Evolutionary conservation across 2,888 invertebrate species (phyloP).

Genomic region (Ornithoptera priamus): DNA sequence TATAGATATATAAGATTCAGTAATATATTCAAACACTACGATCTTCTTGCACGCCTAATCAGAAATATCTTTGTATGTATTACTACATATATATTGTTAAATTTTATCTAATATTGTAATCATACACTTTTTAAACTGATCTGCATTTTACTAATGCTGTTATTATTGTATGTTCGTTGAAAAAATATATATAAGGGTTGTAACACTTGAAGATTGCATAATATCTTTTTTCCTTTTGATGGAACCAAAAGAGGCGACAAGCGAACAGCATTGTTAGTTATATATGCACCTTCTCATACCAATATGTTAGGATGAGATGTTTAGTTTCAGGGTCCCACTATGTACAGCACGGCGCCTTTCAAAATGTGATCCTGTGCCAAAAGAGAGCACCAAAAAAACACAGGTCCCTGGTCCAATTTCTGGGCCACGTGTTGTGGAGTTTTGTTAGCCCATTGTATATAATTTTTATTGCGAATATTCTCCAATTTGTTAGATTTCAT

Average conservation of each 20-base stretch:
- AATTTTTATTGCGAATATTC: background rate
- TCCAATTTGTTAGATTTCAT: background rate
- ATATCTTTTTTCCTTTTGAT: background rate
- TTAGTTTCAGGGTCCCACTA: too few relatives aligned
- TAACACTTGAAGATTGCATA: slow-evolving; percentile 3
- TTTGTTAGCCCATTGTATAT: background rate
- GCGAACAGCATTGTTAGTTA: background rate
- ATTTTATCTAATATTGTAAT: slow-evolving; percentile 11
- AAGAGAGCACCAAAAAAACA: too few relatives aligned
- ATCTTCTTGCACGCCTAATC: slow-evolving; percentile 14
- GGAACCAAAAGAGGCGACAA: background rate
- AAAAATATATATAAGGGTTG: slow-evolving; percentile 1
- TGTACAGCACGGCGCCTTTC: too few relatives aligned
- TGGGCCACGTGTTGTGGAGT: background rate
- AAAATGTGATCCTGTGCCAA: too few relatives aligned
- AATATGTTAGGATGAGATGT: too few relatives aligned
- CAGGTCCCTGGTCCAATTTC: background rate
- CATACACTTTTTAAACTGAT: background rate
- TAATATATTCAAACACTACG: slow-evolving; percentile 13
- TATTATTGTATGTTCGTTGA: slow-evolving; percentile 17
- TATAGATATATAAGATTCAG: background rate
- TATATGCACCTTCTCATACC: too few relatives aligned
- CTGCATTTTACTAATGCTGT: slow-evolving; percentile 1
- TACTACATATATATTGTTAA: slow-evolving; percentile 5
- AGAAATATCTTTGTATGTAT: slow-evolving; percentile 4